phyloP scores from a whole-genome alignment of 1,140 invertebrate genomes.

The Trichonephila inaurata region DNA sequence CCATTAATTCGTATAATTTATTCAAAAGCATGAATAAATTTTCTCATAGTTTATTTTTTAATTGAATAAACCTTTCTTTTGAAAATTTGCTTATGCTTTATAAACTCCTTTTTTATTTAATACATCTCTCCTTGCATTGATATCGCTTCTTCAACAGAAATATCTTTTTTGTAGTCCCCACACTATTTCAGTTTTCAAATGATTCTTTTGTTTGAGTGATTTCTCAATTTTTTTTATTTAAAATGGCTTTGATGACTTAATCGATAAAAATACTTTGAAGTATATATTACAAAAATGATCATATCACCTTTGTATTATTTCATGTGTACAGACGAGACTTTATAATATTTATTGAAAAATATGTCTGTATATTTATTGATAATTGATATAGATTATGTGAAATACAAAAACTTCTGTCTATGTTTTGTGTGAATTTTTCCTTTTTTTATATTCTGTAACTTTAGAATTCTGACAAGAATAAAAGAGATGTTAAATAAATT shows the following conservation, averaged over 20 bases:
- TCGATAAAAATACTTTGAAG: neutral
- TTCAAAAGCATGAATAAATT: no score
- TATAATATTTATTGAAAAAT: constrained; percentile 71
- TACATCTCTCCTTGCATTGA: no score
- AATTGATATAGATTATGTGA: constrained; percentile 66
- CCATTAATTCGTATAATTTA: no score
- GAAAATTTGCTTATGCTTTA: no score
- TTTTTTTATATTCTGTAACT: constrained; percentile 66
- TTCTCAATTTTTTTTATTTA: neutral
- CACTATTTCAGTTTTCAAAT: no score
- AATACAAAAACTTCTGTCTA: constrained; percentile 37
- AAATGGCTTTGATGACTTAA: neutral
- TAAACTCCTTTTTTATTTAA: no score
- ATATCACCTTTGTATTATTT: neutral
- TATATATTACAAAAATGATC: neutral
- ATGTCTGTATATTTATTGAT: constrained; percentile 72
- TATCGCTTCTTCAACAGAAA: no score
- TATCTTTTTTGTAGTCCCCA: no score
- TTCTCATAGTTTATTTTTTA: no score
- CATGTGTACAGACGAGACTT: constrained; percentile 56
- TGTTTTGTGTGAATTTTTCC: constrained; percentile 22
- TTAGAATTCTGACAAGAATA: constrained; percentile 70
- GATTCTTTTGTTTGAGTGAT: no score
- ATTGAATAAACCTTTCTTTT: no score
- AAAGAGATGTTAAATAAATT: constrained; percentile 67